A percentile compares a stretch with the other conserved stretches of the same genome.
Evolutionary conservation across 1,140 invertebrate species (phyloP).

Genomic region (Brachionus manjavacas): DNA sequence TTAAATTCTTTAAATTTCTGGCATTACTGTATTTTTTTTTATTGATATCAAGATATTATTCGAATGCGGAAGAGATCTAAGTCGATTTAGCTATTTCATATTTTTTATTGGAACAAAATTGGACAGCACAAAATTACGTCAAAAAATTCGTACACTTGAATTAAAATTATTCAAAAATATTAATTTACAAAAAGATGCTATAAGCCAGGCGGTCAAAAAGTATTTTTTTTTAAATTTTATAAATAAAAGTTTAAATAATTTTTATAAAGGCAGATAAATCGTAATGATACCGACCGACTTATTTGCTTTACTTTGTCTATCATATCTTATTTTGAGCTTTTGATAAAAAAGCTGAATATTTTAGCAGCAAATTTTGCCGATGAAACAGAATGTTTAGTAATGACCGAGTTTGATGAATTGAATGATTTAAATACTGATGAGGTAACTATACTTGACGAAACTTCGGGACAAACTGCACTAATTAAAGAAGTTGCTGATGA

Average conservation of each 20-base stretch:
- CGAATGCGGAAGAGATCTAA: not conserved
- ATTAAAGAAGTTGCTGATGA: not conserved
- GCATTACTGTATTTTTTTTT: not conserved
- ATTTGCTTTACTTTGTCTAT: not conserved
- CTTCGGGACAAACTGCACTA: not conserved
- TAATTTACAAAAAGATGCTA: not conserved
- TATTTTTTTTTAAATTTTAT: not conserved
- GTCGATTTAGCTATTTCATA: not conserved
- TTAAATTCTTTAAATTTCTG: not conserved
- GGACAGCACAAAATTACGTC: not conserved
- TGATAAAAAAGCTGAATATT: not conserved
- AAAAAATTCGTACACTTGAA: not conserved
- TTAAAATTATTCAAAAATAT: slow-evolving; percentile 11
- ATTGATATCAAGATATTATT: not conserved
- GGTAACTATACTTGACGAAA: not conserved
- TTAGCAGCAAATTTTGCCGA: not conserved
- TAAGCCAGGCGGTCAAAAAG: not conserved
- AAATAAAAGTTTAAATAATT: not conserved
- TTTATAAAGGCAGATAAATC: not conserved
- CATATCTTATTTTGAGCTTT: not conserved
- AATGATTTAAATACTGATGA: not conserved
- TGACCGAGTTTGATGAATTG: not conserved
- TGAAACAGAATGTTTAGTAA: not conserved
- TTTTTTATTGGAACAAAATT: not conserved
- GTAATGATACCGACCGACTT: not conserved